Evolutionary conservation across 1,140 invertebrate species (phyloP), one percentile per base, ranked within the genome.

Genomic region (Ridgeia piscesae): DNA sequence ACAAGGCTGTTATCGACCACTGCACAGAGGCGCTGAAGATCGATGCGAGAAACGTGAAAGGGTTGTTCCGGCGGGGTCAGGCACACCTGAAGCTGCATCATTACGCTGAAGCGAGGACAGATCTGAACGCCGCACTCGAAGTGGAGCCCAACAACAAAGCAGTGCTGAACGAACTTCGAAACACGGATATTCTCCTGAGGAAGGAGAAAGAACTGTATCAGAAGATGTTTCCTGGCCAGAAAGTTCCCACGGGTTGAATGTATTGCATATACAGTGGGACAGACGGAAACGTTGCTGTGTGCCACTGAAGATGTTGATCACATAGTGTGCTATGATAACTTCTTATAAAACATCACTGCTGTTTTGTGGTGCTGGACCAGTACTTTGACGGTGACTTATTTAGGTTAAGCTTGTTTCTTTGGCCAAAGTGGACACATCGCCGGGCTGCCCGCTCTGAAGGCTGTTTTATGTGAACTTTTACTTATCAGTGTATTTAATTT

Each of bases 31-130:
- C 97, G 4, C 94, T 98, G 0, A 94, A 94, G 89, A 92, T 96
- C 48, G 97, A 98, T 77, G 95, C 96, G 0, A 94, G 95, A 8
- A 97, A 97, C 96, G 93, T 97, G 0, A 98, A 98, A 96, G 95
- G 93, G 21, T 91, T 95, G 35, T 95, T 94, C 93, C 91, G 95
- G 33, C 93, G 95, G 50, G 95, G 94, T 0, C 92, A 94, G 35
- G 95, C 95, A 1, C 94, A 94, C 92, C 91, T 93, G 42, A 92
- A 93, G 33, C 35, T 94, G 17, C 92, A 94, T 48, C 92, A 94
- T 27, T 94, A 93, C 90, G 93, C 94, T 17, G 50, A 93, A 92
- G 94, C 95, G 17, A 94, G 92, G 88, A 92, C 35, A 31, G 95
- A 95, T 93, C 91, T 94, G 34, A 91, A 93, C n/a, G 35, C 42